Base-by-base conservation (phyloP, 1,140 invertebrate genomes). In the Leguminivora glycinivorella region DNA sequence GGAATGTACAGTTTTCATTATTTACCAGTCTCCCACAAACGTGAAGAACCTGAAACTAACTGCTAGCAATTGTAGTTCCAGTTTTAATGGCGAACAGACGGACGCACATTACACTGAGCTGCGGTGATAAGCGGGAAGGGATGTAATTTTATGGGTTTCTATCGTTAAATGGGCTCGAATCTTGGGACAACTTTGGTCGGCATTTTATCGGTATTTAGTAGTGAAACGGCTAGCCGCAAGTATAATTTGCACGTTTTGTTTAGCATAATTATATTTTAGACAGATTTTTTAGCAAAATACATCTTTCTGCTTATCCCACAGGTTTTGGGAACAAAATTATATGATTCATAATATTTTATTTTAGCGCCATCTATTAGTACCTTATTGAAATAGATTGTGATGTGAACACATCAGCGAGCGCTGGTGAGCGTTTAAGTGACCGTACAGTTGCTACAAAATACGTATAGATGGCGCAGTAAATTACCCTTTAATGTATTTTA, bases 1-100 rank as follows among this genome's bases (percentile, higher is more conserved):
- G 26, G 5, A 29, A 3, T 31, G 12, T 6, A 38, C 10, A 38
- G 19, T 52, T 22, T 10, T 52, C 22, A 52, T 52, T 19, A 52
- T 52, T 22, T 19, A 52, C 4, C n/a, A 10, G 47, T 52, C 47
- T 52, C 19, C 22, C 34, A 47, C 29, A 14, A 26, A 19, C 56
- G 24, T 26, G 3, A 29, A 60, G 25, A 63, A 7, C 29, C 58
- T 63, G 58, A 26, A 63, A 63, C 26, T 63, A 63, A 63, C 58
- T 31, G 58, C 14, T 29, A 2, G 25, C 26, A 34, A 63, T 29
- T 25, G 56, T 60, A 34, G 26, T 17, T 34, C 26, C 25, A n/a
- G 58, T 17, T 63, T 63, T 63, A 63, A 63, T 29, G 58, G 10
- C 56, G 24, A 26, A 58, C 56, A 58, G 56, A 58, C 56, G 12